Conservation (phyloP, 1,140 invertebrate species). For the Carcinoscorpius rotundicauda region DNA sequence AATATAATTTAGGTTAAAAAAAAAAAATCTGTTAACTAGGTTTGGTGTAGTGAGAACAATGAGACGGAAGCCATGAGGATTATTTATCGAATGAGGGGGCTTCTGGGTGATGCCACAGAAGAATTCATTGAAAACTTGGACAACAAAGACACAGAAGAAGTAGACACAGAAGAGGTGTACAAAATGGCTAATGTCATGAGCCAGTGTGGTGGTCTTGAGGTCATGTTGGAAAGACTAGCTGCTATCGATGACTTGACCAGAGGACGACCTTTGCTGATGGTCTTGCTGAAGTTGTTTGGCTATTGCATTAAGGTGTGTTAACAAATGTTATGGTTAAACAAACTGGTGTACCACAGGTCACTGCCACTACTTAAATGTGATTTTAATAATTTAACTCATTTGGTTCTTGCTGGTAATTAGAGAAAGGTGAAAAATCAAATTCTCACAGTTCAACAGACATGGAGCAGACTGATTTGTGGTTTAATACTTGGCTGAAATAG, state of each 20-base stretch:
- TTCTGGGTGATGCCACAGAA: constrained; percentile 94
- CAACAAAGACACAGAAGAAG: constrained; percentile 71
- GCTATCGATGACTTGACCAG: constrained; percentile 54
- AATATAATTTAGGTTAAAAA: no score
- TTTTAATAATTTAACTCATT: no score
- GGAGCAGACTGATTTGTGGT: no score
- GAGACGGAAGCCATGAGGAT: constrained; percentile 87
- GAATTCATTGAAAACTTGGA: constrained; percentile 93
- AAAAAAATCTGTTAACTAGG: constrained; percentile 23
- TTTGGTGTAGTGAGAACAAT: constrained; percentile 36
- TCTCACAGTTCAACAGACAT: no score
- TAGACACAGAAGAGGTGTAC: constrained; percentile 90
- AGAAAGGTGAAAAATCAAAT: no score
- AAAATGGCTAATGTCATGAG: constrained; percentile 61
- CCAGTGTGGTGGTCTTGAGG: constrained; percentile 74
- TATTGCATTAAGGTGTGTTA: constrained; percentile 57
- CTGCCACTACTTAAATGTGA: no score
- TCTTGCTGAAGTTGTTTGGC: constrained; percentile 69
- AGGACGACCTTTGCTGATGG: constrained; percentile 64
- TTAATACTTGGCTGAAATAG: no score
- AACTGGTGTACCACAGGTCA: no score
- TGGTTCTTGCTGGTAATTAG: no score
- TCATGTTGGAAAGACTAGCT: constrained; percentile 47
- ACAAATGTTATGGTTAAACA: no score
- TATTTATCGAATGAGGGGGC: constrained; percentile 93